Base-by-base conservation (phyloP, 1,140 invertebrate species). In the Bacillus rossius region DNA sequence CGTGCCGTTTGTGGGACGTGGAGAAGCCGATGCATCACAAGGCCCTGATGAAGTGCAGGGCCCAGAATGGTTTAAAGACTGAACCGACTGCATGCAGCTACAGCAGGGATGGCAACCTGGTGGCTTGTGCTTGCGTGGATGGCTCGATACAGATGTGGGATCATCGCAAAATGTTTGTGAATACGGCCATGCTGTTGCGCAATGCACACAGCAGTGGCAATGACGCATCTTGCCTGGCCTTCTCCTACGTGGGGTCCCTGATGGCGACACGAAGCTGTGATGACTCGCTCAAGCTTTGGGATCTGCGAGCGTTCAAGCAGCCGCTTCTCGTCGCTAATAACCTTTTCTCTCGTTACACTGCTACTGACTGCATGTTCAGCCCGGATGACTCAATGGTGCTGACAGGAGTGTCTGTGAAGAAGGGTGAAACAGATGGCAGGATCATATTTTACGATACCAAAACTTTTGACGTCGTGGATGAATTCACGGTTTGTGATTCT, bases 101-200 rank as follows among this genome's bases (percentile, higher is more conserved):
- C 67, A 93, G 84, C 57, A 76, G 89, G 55, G 95, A 99, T 73
- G 96, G 95, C 0, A 88, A 89, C 55, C 82, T 90, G 0, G 85
- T 99, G 17, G 91, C 91, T 0, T 91, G 90, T 53, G 96, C 88
- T 0, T 99, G 97, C 70, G 81, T 85, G 23, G 97, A 99, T 75
- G 98, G 98, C 1, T 97, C 94, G 0, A 88, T 99, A 64, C 96
- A 98, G 73, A 88, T 98, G 74, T 99, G 96, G 96, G 97, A 99
- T 72, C 88, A 94, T 49, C 82, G 95, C 40, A 88, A 86, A 68
- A 87, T 82, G 66, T 87, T 84, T 64, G 87, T 89, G 0, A 96
- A 93, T 67, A 92, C 93, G 0, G 82, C 85, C 0, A 77, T 87
- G 47, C 72, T 90, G 26, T 75, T 94, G 1, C 78, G 93, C 59